These are phyloP conservation scores for Myiozetetes cayanensis DNA, from an alignment of 2,113 vertebrate genomes.

Conservation along the genomic window DNA sequence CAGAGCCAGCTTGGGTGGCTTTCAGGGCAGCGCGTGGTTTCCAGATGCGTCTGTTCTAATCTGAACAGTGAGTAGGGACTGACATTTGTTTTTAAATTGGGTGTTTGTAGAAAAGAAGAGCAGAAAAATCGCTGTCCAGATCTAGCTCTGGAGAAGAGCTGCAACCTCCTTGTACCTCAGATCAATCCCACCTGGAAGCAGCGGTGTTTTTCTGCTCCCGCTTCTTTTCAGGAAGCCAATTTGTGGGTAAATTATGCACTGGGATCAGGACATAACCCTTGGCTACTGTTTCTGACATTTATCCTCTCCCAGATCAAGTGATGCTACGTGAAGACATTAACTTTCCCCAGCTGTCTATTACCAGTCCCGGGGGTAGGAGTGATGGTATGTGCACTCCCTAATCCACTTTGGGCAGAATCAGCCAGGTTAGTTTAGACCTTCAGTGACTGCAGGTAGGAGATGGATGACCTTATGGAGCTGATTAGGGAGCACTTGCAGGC, in stretches of 20 bases:
- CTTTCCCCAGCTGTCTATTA: slow-evolving; percentile 1
- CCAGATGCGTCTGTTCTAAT: slow-evolving; percentile 41
- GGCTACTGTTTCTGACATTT: slow-evolving; percentile 37
- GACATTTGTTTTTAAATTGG: not conserved
- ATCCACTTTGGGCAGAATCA: not conserved
- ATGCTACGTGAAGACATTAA: slow-evolving; percentile 30
- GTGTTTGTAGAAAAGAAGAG: not conserved
- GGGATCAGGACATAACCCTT: slow-evolving; percentile 18
- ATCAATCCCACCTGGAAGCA: not conserved
- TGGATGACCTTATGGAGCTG: not conserved
- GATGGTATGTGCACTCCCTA: not conserved
- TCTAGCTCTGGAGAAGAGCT: not conserved
- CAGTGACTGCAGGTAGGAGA: not conserved
- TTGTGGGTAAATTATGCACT: slow-evolving; percentile 9
- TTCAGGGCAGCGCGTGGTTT: slow-evolving; percentile 25
- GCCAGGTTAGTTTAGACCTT: not conserved
- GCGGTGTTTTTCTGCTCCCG: not conserved
- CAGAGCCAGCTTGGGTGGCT: slow-evolving; percentile 45
- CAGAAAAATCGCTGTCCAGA: not conserved
- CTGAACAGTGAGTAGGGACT: not conserved
- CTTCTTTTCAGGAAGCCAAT: not conserved
- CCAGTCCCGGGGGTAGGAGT: not conserved
- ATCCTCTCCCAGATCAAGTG: slow-evolving; percentile 48
- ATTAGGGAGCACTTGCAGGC: not conserved
- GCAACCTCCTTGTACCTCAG: not conserved